Conservation (phyloP, 2,113 vertebrate species). For the Tachysurus vachellii region DNA sequence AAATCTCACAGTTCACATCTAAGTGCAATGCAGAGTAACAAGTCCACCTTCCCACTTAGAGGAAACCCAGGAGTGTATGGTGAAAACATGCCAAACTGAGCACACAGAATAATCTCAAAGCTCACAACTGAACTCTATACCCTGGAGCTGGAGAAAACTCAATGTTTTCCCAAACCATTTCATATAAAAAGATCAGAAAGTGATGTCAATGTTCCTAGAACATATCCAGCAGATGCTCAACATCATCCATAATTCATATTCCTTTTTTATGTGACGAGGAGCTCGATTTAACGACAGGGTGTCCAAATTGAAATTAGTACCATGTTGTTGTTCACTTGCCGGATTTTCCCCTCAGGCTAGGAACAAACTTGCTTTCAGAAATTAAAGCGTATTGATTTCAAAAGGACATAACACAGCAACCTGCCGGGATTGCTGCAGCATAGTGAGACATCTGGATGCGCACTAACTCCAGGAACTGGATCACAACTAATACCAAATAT, state of each 20-base stretch:
- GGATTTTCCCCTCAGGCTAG: not conserved
- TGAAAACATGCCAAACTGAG: not conserved
- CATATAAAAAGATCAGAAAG: not conserved
- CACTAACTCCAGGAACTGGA: not conserved
- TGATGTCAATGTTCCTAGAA: not conserved
- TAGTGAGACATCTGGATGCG: not conserved
- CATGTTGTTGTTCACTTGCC: not conserved
- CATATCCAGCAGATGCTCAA: not conserved
- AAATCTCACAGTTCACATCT: not conserved
- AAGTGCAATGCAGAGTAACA: not conserved
- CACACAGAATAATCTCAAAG: not conserved
- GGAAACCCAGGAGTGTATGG: not conserved
- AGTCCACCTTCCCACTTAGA: not conserved
- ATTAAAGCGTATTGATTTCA: not conserved
- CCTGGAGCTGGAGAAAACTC: not conserved
- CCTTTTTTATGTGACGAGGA: not conserved
- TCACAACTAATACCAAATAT: not conserved
- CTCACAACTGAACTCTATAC: not conserved
- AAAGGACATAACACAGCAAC: not conserved
- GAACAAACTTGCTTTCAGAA: not conserved
- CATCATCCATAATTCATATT: not conserved
- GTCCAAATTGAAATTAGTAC: not conserved
- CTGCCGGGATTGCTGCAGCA: too few species aligned
- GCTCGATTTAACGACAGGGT: not conserved
- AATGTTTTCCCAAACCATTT: not conserved